phyloP scores from a whole-genome alignment of 2,888 invertebrate genomes.

The Pelosia muscerda region DNA sequence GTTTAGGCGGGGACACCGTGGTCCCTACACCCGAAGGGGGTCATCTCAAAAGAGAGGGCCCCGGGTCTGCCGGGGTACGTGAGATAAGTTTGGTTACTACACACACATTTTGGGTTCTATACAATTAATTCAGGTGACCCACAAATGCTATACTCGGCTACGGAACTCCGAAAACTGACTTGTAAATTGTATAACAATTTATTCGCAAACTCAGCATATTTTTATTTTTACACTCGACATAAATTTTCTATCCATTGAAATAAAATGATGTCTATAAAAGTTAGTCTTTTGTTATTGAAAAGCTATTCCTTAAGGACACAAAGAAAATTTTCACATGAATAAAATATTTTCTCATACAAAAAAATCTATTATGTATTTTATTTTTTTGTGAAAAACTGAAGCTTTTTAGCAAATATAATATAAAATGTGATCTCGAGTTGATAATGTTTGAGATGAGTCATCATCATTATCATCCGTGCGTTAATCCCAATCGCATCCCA shows the following conservation, averaged over 20 bases:
- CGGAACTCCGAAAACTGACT: neutral
- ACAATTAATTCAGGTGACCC: too few species aligned
- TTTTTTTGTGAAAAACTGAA: neutral
- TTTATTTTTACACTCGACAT: neutral
- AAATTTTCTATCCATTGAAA: neutral
- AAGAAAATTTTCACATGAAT: slow-evolving; percentile 12
- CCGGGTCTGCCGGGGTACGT: too few species aligned
- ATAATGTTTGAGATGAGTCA: too few species aligned
- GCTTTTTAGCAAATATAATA: neutral
- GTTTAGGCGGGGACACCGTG: too few species aligned
- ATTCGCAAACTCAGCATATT: neutral
- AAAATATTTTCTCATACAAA: neutral
- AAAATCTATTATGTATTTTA: neutral
- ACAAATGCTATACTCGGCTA: neutral
- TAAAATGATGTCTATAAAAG: neutral
- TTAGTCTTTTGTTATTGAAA: neutral
- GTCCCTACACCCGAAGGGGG: too few species aligned
- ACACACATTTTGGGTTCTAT: too few species aligned
- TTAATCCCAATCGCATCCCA: too few species aligned
- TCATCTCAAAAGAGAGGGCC: too few species aligned
- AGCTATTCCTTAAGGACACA: neutral
- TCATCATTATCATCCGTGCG: too few species aligned
- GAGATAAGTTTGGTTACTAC: too few species aligned
- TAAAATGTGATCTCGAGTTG: neutral
- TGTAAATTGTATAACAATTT: neutral